Evolutionary conservation across 2,797 vertebrate species (phyloP).

Genomic region (Amazona finschi): DNA sequence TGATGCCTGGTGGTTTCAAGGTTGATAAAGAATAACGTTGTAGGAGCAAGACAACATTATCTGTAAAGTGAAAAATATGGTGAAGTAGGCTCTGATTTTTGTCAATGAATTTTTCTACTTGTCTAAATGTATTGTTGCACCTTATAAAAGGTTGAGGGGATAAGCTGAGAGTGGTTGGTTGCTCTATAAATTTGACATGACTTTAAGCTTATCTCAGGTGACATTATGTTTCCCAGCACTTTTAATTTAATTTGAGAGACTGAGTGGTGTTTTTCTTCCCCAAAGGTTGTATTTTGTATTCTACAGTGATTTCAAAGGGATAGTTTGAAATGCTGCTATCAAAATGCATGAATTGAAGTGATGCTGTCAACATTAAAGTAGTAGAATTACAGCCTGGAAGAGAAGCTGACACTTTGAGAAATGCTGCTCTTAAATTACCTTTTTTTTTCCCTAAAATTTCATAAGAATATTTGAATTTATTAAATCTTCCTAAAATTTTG

Average conservation of each 20-base stretch:
- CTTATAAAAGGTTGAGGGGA: not conserved
- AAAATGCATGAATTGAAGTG: not conserved
- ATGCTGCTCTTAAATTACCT: not conserved
- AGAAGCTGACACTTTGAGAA: not conserved
- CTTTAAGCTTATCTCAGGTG: not conserved
- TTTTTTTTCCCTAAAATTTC: not conserved
- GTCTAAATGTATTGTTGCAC: not conserved
- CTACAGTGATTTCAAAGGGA: not conserved
- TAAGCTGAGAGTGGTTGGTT: not conserved
- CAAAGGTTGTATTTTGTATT: not conserved
- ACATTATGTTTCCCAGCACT: not conserved
- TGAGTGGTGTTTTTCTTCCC: not conserved
- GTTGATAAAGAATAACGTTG: not conserved
- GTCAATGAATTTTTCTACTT: not conserved
- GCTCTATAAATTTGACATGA: not conserved
- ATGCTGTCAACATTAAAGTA: not conserved
- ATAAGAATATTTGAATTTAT: not conserved
- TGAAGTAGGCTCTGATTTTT: constrained; percentile 1
- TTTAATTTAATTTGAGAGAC: constrained; percentile 6
- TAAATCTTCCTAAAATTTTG: not conserved
- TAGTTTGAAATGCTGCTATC: not conserved
- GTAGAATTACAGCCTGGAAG: not conserved
- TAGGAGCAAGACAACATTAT: not conserved
- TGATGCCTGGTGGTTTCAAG: not conserved
- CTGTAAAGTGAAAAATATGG: not conserved